Evolutionary conservation across 2,888 invertebrate species (phyloP).

Genomic region (Hypena proboscidalis): DNA sequence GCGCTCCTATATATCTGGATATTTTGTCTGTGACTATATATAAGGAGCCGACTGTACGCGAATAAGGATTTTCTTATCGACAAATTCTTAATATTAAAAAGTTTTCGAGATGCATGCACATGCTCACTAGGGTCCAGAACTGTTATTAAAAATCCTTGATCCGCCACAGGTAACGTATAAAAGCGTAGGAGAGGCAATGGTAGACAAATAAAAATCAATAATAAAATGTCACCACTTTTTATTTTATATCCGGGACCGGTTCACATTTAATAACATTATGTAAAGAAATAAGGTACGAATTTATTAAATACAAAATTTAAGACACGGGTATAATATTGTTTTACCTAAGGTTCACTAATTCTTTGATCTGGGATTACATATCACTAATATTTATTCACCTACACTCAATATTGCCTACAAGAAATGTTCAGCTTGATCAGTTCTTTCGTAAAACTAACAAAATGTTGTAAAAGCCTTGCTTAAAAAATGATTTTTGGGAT

Average conservation of each 20-base stretch:
- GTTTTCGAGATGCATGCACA: too few relatives aligned
- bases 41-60: too few relatives aligned
- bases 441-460: conserved; percentile 28
- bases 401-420: conserved; percentile 28
- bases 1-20: too few relatives aligned
- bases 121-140: too few relatives aligned
- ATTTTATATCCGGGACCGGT: conserved; percentile 74
- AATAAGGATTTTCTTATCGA: too few relatives aligned
- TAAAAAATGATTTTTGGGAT: conserved; percentile 17
- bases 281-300: conserved; percentile 76
- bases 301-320: conserved; percentile 69
- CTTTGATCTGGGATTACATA: conserved; percentile 67
- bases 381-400: conserved; percentile 41
- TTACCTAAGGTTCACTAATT: conserved; percentile 44
- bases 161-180: too few relatives aligned
- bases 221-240: conserved; percentile 61
- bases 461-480: conserved; percentile 21
- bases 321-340: conserved; percentile 62
- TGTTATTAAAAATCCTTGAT: too few relatives aligned
- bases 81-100: too few relatives aligned
- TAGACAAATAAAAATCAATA: conserved; percentile 40
- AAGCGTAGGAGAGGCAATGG: neutral
- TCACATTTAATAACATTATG: conserved; percentile 76
- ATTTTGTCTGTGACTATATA: too few relatives aligned
- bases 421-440: conserved; percentile 27